A percentile compares a stretch with the other conserved stretches of the same genome.
These are phyloP conservation scores for Drosophila affinis DNA, from an alignment of 2,888 invertebrate genomes.

Conservation along the genomic window DNA sequence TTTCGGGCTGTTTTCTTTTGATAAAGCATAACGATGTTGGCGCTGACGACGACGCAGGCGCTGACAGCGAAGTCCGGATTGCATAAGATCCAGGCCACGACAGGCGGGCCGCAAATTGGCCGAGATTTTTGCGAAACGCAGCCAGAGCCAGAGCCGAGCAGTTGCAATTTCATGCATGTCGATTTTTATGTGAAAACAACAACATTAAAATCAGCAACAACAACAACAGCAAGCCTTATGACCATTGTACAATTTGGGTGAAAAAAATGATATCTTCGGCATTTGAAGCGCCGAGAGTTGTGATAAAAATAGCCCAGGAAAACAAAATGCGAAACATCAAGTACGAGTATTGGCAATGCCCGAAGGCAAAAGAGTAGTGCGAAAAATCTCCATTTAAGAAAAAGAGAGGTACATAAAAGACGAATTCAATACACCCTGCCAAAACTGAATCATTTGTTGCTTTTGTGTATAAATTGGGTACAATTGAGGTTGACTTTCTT, in stretches of 20 bases:
- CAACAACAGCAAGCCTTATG: constrained; percentile 23
- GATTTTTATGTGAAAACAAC: constrained; percentile 52
- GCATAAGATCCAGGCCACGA: constrained; percentile 58
- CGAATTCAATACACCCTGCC: not conserved
- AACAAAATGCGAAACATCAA: constrained; percentile 40
- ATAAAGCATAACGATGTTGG: constrained; percentile 65
- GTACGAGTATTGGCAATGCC: constrained; percentile 52
- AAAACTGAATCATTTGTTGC: not conserved
- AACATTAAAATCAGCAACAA: constrained; percentile 17
- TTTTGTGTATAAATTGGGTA: too few species aligned
- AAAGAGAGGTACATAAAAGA: not conserved
- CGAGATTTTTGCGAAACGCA: constrained; percentile 76
- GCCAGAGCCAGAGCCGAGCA: constrained; percentile 66
- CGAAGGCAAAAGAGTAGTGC: constrained; percentile 45
- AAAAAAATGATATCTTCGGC: constrained; percentile 14
- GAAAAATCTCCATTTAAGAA: constrained; percentile 15
- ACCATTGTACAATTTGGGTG: constrained; percentile 36
- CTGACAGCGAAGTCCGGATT: constrained; percentile 38
- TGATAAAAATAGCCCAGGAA: constrained; percentile 41
- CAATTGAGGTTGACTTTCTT: too few species aligned
- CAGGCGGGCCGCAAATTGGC: constrained; percentile 62
- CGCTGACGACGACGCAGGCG: constrained; percentile 32
- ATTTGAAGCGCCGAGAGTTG: constrained; percentile 27
- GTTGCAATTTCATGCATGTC: constrained; percentile 77
- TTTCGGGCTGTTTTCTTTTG: constrained; percentile 48